Evolutionary conservation across 1,140 invertebrate genomes (phyloP).

Genomic region (Pseudomyrmex pallidus): DNA sequence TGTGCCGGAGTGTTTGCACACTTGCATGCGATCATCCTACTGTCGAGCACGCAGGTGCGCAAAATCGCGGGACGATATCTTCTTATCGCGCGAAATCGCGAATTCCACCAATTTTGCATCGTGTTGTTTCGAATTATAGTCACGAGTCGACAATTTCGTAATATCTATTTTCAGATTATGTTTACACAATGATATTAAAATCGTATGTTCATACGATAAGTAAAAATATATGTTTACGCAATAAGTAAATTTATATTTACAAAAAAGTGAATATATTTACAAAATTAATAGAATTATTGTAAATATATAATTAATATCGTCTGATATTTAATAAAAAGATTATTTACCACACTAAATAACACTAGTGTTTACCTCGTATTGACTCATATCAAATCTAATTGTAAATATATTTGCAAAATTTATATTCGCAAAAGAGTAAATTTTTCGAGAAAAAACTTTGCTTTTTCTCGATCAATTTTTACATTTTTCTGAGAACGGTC

Average conservation of each 20-base stretch:
- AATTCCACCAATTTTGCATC: slow-evolving; percentile 2
- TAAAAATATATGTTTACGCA: background rate
- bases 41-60: slow-evolving; percentile 22
- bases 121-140: background rate
- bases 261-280: background rate
- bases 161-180: background rate
- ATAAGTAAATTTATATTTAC: background rate
- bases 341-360: too few species aligned
- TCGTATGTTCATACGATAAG: background rate
- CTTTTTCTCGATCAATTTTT: too few species aligned
- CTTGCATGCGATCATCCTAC: background rate
- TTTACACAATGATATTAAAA: background rate
- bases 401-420: slow-evolving; percentile 7
- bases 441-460: too few species aligned
- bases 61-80: slow-evolving; percentile 20
- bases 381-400: too few species aligned
- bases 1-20: slow-evolving; percentile 49
- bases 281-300: background rate
- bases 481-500: too few species aligned
- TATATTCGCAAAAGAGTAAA: too few species aligned
- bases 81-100: background rate
- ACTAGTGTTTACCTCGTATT: too few species aligned
- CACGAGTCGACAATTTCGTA: background rate
- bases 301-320: too few species aligned
- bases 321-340: too few species aligned